Evolutionary conservation across 2,113 vertebrate genomes (phyloP).

Genomic region (Phyllopteryx taeniolatus): DNA sequence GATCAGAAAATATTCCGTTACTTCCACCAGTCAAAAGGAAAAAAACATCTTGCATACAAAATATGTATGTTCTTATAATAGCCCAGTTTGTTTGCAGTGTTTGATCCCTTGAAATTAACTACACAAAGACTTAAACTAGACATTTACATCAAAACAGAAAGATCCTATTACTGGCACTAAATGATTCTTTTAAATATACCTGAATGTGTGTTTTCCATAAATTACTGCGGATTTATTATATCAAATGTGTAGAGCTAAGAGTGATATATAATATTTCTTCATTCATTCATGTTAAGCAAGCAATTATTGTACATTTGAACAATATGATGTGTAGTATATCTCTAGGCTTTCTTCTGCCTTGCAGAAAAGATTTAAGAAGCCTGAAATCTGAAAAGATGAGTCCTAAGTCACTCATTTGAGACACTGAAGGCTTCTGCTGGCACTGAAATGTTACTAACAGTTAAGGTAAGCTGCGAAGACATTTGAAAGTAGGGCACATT

Average conservation of each 20-base stretch:
- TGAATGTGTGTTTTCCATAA: constrained; percentile 1
- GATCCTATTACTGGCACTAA: background rate
- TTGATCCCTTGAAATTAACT: background rate
- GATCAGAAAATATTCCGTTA: background rate
- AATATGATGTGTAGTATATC: background rate
- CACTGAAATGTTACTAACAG: constrained; percentile 34
- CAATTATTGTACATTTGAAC: background rate
- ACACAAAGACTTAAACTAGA: constrained; percentile 5
- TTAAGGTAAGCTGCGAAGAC: constrained; percentile 50
- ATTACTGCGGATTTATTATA: background rate
- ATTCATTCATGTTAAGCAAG: background rate
- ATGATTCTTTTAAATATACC: constrained; percentile 2
- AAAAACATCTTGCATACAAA: background rate
- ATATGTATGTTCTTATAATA: background rate
- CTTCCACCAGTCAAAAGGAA: constrained; percentile 16
- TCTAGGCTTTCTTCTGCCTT: background rate
- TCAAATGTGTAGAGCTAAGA: background rate
- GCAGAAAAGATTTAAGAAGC: constrained; percentile 30
- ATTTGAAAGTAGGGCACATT: constrained; percentile 26
- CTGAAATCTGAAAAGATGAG: constrained; percentile 23
- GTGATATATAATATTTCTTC: background rate
- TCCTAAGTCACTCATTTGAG: constrained; percentile 24
- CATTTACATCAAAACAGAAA: background rate
- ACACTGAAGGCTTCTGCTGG: constrained; percentile 35
- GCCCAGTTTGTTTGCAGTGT: background rate